These are phyloP conservation scores for Athalia circularis DNA, from an alignment of 2,888 invertebrate species.

Conservation along the genomic window DNA sequence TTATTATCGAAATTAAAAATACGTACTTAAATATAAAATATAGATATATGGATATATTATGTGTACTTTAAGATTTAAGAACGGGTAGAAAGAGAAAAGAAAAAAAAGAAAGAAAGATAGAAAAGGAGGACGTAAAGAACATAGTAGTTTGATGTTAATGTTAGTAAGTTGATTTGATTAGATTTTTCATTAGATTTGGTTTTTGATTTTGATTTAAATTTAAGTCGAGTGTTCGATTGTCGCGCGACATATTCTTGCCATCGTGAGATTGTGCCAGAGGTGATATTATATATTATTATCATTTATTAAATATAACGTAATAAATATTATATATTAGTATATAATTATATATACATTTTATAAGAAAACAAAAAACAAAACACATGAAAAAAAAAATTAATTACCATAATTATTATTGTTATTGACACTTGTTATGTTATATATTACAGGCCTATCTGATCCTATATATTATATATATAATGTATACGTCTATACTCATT, in stretches of 20 bases:
- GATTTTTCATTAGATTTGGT: background rate
- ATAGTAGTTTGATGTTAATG: background rate
- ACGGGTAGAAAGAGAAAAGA: no score
- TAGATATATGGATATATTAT: no score
- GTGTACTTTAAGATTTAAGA: no score
- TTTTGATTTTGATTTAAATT: background rate
- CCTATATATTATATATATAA: slow-evolving; percentile 37
- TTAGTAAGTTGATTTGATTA: background rate
- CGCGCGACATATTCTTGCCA: slow-evolving; percentile 72
- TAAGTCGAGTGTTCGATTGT: slow-evolving; percentile 57
- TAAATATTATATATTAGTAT: slow-evolving; percentile 74
- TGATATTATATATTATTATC: slow-evolving; percentile 69
- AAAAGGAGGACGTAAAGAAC: background rate
- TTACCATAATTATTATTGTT: slow-evolving; percentile 41
- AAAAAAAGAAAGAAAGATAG: no score
- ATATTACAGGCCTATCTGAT: slow-evolving; percentile 37
- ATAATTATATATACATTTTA: slow-evolving; percentile 66
- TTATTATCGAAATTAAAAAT: background rate
- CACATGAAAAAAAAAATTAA: slow-evolving; percentile 59
- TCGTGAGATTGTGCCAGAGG: slow-evolving; percentile 75
- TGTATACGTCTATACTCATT: slow-evolving; percentile 11
- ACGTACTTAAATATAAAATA: background rate
- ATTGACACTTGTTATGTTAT: slow-evolving; percentile 41
- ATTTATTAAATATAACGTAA: slow-evolving; percentile 59
- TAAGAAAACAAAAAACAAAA: slow-evolving; percentile 57